These are phyloP conservation scores for Hipparchia semele DNA, from an alignment of 2,888 invertebrate species.

Conservation along the genomic window DNA sequence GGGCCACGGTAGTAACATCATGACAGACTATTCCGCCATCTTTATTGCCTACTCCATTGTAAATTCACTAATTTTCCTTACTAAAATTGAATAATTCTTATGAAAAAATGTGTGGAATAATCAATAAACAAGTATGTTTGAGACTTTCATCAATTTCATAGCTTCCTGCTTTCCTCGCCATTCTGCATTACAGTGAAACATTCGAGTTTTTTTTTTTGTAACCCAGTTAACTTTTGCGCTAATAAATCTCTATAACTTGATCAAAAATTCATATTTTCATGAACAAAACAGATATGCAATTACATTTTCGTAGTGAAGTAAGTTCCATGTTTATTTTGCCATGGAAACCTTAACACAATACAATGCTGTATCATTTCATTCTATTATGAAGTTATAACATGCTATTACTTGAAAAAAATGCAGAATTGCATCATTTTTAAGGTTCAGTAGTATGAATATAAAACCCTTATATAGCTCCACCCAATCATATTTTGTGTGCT, in stretches of 20 bases:
- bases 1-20: conserved; percentile 72
- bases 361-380: too few species aligned
- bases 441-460: too few species aligned
- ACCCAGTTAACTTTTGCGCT: background rate
- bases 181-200: conserved; percentile 15
- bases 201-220: conserved; percentile 11
- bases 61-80: conserved; percentile 20
- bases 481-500: too few species aligned
- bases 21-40: conserved; percentile 71
- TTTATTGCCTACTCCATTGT: conserved; percentile 50
- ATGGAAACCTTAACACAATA: background rate
- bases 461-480: too few species aligned
- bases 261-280: background rate
- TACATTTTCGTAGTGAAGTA: background rate
- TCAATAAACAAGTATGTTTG: background rate
- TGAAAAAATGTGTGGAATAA: background rate
- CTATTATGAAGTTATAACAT: too few species aligned
- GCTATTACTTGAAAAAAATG: too few species aligned
- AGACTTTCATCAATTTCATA: background rate
- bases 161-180: background rate
- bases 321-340: background rate
- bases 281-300: background rate
- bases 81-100: background rate
- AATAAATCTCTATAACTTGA: conserved; percentile 14
- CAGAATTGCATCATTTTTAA: too few species aligned